Conservation (phyloP, 2,113 vertebrate genomes). For the Bucco capensis region DNA sequence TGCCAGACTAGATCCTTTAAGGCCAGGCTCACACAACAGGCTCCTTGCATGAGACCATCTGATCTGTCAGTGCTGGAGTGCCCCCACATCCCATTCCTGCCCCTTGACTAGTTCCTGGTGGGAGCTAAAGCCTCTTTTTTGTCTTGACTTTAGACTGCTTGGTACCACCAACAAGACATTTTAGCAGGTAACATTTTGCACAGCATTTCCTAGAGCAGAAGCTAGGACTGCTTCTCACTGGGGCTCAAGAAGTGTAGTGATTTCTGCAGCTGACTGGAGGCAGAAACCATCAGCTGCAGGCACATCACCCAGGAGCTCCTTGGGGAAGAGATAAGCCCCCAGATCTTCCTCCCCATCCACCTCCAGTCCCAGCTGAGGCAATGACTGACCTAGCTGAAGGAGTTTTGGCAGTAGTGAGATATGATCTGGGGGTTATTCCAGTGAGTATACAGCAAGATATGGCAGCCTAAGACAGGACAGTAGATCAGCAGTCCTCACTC, state of each 20-base stretch:
- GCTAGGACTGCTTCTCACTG: fast-evolving
- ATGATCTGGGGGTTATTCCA: neutral
- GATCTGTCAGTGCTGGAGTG: neutral
- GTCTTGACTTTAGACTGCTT: neutral
- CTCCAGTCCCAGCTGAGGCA: neutral
- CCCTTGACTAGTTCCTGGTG: neutral
- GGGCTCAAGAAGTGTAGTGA: neutral
- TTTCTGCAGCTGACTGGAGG: neutral
- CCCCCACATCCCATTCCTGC: fast-evolving
- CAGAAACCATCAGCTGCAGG: neutral
- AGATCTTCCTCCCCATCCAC: neutral
- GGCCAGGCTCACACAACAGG: neutral
- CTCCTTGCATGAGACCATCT: neutral
- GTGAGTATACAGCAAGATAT: neutral
- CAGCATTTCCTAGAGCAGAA: neutral
- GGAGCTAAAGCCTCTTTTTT: neutral
- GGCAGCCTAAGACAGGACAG: neutral
- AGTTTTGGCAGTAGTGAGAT: neutral
- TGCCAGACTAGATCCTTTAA: neutral
- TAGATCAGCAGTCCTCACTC: neutral
- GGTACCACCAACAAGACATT: neutral
- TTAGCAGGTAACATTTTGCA: neutral
- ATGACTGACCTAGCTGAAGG: neutral
- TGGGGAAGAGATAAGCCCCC: neutral
- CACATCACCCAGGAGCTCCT: fast-evolving